phyloP scores from a whole-genome alignment of 2,113 vertebrate species.

The Myxocyprinus asiaticus region DNA sequence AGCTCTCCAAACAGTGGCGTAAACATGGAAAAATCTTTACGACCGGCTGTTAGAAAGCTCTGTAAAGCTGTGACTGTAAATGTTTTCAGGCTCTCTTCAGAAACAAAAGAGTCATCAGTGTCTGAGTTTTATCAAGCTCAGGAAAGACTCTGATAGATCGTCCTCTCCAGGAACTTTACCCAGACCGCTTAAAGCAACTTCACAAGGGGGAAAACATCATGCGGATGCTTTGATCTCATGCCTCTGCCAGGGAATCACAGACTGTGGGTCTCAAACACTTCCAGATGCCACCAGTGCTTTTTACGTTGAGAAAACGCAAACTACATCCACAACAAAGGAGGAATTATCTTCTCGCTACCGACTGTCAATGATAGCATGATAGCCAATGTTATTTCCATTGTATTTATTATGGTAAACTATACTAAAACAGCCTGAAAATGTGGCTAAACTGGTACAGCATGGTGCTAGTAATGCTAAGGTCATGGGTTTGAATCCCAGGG shows the following conservation, averaged over 20 bases:
- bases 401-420: no score
- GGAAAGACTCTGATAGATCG: conserved; percentile 19
- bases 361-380: not conserved
- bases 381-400: not conserved
- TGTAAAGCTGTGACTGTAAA: not conserved
- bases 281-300: conserved; percentile 37
- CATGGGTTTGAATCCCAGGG: no score
- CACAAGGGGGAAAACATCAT: conserved; percentile 37
- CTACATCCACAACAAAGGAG: not conserved
- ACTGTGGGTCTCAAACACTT: conserved; percentile 18
- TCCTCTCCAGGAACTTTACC: not conserved
- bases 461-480: no score
- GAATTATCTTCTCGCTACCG: not conserved
- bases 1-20: conserved; percentile 1
- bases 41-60: conserved; percentile 5
- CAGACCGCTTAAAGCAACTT: conserved; percentile 26
- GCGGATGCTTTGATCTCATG: conserved; percentile 31
- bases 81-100: not conserved
- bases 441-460: no score
- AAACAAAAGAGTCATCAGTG: conserved; percentile 25
- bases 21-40: not conserved
- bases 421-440: no score
- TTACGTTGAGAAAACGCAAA: conserved; percentile 9
- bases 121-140: conserved; percentile 4
- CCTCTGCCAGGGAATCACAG: not conserved